phyloP scores from a whole-genome alignment of 2,113 vertebrate genomes.

The Cyprinodon tularosa region DNA sequence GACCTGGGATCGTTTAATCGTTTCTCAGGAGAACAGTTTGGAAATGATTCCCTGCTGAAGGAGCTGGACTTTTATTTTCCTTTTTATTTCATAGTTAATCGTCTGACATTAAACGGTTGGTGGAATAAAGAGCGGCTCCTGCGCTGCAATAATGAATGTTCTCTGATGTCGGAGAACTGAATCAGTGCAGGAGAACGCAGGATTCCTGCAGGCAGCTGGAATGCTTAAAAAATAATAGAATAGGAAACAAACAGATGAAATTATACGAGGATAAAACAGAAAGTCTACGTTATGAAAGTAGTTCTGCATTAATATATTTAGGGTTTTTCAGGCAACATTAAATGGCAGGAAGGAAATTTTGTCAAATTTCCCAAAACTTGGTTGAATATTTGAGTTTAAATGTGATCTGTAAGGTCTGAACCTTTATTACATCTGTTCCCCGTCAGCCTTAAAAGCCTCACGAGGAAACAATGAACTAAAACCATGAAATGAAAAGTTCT shows the following conservation, averaged over 20 bases:
- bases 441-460: background rate
- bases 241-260: background rate
- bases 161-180: too few relatives aligned
- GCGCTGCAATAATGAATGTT: too few relatives aligned
- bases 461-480: too few relatives aligned
- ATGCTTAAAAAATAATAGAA: background rate
- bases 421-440: background rate
- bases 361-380: background rate
- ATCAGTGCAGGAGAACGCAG: background rate
- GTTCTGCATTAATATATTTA: too few relatives aligned
- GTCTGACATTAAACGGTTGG: background rate
- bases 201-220: background rate
- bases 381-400: background rate
- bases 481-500: background rate
- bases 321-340: too few relatives aligned
- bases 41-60: too few relatives aligned
- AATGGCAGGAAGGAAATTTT: too few relatives aligned
- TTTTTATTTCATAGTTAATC: background rate
- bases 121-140: background rate
- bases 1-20: too few relatives aligned
- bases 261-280: too few relatives aligned
- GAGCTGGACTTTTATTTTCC: too few relatives aligned
- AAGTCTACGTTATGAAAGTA: too few relatives aligned
- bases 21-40: too few relatives aligned
- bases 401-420: background rate